Evolutionary conservation across 2,797 vertebrate species (phyloP), one percentile per base, ranked within the genome.

Genomic region (Hylomyscus alleni): DNA sequence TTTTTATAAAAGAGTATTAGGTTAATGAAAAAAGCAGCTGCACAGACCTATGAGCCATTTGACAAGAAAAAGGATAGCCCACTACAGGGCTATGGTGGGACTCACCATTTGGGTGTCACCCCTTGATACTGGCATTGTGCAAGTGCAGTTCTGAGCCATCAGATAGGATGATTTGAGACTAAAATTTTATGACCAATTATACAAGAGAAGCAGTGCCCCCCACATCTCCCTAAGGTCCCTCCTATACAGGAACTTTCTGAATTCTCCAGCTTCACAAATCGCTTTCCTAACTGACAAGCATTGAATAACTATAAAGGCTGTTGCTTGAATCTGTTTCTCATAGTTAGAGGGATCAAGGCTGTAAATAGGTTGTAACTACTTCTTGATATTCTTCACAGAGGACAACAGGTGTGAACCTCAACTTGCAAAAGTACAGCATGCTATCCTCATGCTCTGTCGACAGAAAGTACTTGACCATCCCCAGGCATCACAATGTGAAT

Each of bases 81-180:
- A 3, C 29, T 34, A 24, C 19, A 29, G 1, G 6, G 9, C n/a
- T 20, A 3, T 5, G 4, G 15, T 67, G 14, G n/a, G 17, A 26
- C 8, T 37, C 3, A 4, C 26, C 52, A n/a, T 44, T 78, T 26
- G 31, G 19, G 3, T 4, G 34, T 34, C 31, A 19, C 22, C 24
- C 17, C 6, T 20, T 73, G 58, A 52, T 37, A 3, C 77, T 24
- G 34, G 31, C 11, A 29, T 1, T 62, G 19, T 22, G 10, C 6
- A 65, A 15, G 29, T 31, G 14, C 19, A 29, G 65, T 17, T 24
- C 34, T 65, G 3, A 89, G 62, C 19, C 26, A 34, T 37, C 29
- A 20, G 2, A 58, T 29, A n/a, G 10, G n/a, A 67, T 37, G 20
- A 34, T 34, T 56, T 17, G 82, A 10, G 12, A 17, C 60, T 19